These are phyloP conservation scores for Atrichornis clamosus DNA, from an alignment of 2,113 vertebrate genomes.

Conservation along the genomic window DNA sequence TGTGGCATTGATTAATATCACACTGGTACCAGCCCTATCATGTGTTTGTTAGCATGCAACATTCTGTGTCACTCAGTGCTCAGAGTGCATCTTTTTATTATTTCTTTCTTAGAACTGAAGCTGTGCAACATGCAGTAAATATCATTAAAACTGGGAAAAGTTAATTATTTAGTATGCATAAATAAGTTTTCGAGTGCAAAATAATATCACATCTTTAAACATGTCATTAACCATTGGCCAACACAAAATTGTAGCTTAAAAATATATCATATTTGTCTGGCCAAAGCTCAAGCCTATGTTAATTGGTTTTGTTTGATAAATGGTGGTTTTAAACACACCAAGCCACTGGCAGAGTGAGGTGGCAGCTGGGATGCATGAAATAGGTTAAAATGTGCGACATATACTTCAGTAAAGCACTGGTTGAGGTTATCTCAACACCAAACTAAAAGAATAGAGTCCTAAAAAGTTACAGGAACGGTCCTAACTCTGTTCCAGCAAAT, in stretches of 20 bases:
- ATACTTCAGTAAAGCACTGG: neutral
- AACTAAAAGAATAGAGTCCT: neutral
- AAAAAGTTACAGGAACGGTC: neutral
- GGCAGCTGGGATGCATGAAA: neutral
- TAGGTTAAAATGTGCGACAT: neutral
- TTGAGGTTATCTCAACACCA: neutral
- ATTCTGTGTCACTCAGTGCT: neutral
- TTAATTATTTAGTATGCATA: neutral
- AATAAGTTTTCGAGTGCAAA: neutral
- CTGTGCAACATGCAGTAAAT: neutral
- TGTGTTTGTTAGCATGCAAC: accelerated
- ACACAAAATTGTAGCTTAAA: neutral
- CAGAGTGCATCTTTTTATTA: neutral
- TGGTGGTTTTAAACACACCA: neutral
- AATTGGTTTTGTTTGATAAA: neutral
- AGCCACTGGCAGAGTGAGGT: neutral
- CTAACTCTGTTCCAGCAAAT: neutral
- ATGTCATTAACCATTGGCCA: neutral
- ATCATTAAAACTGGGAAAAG: neutral
- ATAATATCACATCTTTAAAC: neutral
- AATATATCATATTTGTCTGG: neutral
- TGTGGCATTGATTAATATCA: neutral
- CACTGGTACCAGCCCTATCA: neutral
- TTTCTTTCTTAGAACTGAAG: neutral
- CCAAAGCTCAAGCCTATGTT: neutral